Evolutionary conservation across 2,888 invertebrate species (phyloP).

Genomic region (Agrotis ipsilon): DNA sequence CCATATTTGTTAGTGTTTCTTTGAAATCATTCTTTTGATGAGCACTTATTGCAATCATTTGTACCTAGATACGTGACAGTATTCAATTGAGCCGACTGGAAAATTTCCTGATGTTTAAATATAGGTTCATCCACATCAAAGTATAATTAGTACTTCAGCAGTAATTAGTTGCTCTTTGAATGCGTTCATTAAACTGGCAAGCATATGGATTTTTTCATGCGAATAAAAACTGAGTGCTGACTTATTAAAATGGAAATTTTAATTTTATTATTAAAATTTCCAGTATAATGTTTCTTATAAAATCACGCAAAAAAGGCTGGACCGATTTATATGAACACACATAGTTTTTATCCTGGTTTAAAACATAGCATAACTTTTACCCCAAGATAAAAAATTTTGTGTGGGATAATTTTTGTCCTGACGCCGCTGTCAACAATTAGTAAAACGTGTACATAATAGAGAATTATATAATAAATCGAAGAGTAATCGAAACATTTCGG

Average conservation of each 20-base stretch:
- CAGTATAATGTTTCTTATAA: too few relatives aligned
- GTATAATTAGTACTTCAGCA: conserved; percentile 13
- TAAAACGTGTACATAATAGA: too few relatives aligned
- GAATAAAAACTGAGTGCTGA: neutral
- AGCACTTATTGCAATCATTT: neutral
- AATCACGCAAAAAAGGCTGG: too few relatives aligned
- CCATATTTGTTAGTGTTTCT: conserved; percentile 13
- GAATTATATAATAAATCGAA: too few relatives aligned
- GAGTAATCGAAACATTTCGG: neutral
- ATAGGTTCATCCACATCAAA: conserved; percentile 4
- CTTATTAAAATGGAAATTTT: too few relatives aligned
- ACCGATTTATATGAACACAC: too few relatives aligned
- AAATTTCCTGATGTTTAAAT: conserved; percentile 22
- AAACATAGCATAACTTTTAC: too few relatives aligned
- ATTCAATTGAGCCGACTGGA: conserved; percentile 33
- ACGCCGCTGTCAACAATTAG: too few relatives aligned
- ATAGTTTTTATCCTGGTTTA: too few relatives aligned
- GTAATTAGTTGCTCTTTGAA: neutral
- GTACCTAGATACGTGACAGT: neutral
- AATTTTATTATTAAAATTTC: too few relatives aligned
- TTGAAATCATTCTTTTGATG: conserved; percentile 11
- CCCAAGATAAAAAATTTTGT: too few relatives aligned
- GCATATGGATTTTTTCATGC: neutral
- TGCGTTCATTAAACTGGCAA: neutral
- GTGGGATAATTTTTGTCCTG: too few relatives aligned